phyloP scores from a whole-genome alignment of 2,797 vertebrate genomes.

The Columba guinea region DNA sequence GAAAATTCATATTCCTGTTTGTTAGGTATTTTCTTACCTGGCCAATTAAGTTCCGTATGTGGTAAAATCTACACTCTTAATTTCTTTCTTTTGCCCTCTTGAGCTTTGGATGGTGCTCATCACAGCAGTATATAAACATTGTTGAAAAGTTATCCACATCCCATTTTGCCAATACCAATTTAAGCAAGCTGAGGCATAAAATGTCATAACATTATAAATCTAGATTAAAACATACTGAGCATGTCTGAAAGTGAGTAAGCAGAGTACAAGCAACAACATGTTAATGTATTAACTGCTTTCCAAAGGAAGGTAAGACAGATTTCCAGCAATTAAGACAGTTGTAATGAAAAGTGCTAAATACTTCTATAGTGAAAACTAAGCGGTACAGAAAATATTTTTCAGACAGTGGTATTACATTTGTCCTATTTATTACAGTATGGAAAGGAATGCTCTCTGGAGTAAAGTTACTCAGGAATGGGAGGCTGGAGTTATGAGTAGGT shows the following conservation, averaged over 20 bases:
- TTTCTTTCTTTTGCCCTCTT: not conserved
- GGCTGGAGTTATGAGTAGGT: not conserved
- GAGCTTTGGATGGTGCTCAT: not conserved
- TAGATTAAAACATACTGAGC: not conserved
- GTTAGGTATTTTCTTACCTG: not conserved
- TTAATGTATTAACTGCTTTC: not conserved
- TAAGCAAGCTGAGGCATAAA: constrained; percentile 24
- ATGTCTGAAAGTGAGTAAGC: not conserved
- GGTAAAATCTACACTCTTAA: not conserved
- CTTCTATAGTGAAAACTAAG: not conserved
- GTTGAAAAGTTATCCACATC: not conserved
- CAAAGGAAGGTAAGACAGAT: not conserved
- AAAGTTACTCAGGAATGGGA: not conserved
- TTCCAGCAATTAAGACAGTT: constrained; percentile 2
- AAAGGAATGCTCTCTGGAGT: not conserved
- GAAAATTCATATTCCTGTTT: not conserved
- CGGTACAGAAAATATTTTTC: not conserved
- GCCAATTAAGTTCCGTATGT: not conserved
- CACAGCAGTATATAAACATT: not conserved
- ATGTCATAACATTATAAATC: constrained; percentile 15
- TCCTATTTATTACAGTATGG: not conserved
- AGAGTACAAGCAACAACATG: not conserved
- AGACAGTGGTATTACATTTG: not conserved
- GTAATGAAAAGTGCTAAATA: not conserved
- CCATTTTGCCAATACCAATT: not conserved